Base-by-base conservation (phyloP, 2,797 vertebrate species). In the Poeciliopsis gracilis region DNA sequence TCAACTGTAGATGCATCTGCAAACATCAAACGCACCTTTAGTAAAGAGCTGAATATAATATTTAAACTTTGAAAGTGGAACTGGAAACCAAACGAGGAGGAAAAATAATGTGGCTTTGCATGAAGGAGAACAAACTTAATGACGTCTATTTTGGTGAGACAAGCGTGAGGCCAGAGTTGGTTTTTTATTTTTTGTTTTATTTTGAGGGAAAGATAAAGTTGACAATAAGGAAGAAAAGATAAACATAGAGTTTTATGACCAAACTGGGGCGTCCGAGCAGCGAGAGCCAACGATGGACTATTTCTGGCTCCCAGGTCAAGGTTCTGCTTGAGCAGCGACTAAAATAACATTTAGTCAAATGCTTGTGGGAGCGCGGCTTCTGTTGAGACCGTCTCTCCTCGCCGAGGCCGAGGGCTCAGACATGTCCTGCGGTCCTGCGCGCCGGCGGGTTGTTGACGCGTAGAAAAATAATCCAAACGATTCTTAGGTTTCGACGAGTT, bases 281-380 rank as follows among this genome's bases (percentile, higher is more conserved):
- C 85, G 82, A 89, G 87, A 90, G 88, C 71, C 55, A 57, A 66
- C n/a, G 9, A 87, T 78, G 83, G 85, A 82, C 87, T 91, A 86
- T 90, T 90, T 90, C 82, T 81, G 86, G 76, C 85, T 82, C 87
- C 74, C 30, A 77, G 86, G 88, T 92, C 90, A 73, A 55, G 74
- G 81, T 89, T 89, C 80, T 79, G 83, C 87, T 93, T 77, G 61
- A 89, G 75, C 81, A 67, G 18, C 74, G 77, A 82, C 89, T 91
- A 82, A 89, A 93, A 94, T 94, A 94, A 94, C 90, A 93, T 88
- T 61, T 92, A 92, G 88, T 90, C 86, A 86, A 78, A 85, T 84
- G 91, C 84, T 88, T 90, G 82, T 94, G 94, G 92, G 91, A 93
- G 92, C 77, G 77, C 67, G 69, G 78, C 77, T 59, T 63, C 51